A percentile compares a stretch with the other conserved stretches of the same genome.
phyloP scores from a whole-genome alignment of 2,888 invertebrate species.

The Microdon myrmicae region DNA sequence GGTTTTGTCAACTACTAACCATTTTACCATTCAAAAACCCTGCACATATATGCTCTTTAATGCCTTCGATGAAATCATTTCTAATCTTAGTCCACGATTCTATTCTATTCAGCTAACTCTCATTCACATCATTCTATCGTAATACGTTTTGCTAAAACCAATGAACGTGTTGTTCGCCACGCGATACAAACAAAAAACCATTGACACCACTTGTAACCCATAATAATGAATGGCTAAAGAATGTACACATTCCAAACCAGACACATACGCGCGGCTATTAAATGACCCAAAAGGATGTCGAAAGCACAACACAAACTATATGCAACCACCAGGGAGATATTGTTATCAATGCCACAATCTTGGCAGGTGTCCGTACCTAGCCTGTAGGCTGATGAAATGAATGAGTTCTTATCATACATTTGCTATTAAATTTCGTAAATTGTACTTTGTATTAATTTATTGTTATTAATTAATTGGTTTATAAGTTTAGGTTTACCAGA shows the following conservation, averaged over 20 bases:
- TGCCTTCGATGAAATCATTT: no score
- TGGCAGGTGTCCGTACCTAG: slow-evolving; percentile 30
- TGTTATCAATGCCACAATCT: slow-evolving; percentile 28
- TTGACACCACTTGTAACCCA: no score
- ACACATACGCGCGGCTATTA: neutral
- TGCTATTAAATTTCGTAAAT: slow-evolving; percentile 16
- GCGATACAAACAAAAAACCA: no score
- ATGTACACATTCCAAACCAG: slow-evolving; percentile 8
- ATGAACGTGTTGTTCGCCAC: no score
- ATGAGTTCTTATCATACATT: slow-evolving; percentile 39
- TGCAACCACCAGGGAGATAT: slow-evolving; percentile 14
- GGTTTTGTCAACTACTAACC: no score
- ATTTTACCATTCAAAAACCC: no score
- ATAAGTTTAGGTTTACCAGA: slow-evolving; percentile 58
- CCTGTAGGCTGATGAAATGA: slow-evolving; percentile 26
- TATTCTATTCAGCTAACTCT: no score
- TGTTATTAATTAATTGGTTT: slow-evolving; percentile 16
- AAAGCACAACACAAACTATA: slow-evolving; percentile 19
- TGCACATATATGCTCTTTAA: no score
- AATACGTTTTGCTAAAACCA: no score
- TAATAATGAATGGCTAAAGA: no score
- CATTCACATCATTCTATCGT: no score
- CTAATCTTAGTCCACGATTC: no score
- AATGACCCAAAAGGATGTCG: neutral
- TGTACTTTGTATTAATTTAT: slow-evolving; percentile 8